Percentiles rank a stretch among this genome's conserved stretches.
Evolutionary conservation across 2,113 vertebrate species (phyloP).

Genomic region (Holacanthus passer): DNA sequence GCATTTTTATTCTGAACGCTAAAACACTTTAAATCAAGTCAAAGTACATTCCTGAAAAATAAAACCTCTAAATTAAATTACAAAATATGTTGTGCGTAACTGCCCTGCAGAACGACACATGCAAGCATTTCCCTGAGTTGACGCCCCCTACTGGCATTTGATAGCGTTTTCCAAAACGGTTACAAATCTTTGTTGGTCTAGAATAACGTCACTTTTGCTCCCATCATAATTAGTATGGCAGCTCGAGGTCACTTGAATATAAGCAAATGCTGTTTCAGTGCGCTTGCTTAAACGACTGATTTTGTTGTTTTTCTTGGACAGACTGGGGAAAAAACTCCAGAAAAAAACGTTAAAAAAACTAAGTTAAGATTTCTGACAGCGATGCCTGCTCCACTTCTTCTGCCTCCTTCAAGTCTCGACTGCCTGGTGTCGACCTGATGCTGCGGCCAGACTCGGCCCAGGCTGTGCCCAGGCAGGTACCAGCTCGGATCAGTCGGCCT

Average conservation of each 20-base stretch:
- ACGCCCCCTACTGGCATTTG: too few relatives aligned
- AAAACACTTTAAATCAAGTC: background rate
- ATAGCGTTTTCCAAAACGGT: background rate
- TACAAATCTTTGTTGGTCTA: background rate
- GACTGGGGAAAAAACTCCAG: background rate
- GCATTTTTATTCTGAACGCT: background rate
- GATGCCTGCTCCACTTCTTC: conserved; percentile 15
- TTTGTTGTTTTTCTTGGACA: background rate
- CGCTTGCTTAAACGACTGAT: background rate
- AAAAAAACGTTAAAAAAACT: background rate
- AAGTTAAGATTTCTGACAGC: conserved; percentile 1
- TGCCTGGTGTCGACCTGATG: conserved; percentile 45
- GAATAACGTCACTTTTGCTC: too few relatives aligned
- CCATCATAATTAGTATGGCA: too few relatives aligned
- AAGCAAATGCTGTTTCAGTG: background rate
- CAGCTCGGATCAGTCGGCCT: conserved; percentile 71
- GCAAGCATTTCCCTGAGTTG: too few relatives aligned
- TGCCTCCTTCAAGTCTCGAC: conserved; percentile 25
- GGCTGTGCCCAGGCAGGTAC: conserved; percentile 75
- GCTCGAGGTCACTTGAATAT: background rate
- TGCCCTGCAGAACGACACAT: background rate
- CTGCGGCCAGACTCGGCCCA: conserved; percentile 54
- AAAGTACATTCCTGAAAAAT: background rate
- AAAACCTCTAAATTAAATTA: background rate
- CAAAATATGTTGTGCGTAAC: background rate